Percentiles rank a stretch among this genome's conserved stretches.
Evolutionary conservation across 1,140 invertebrate species (phyloP).

Genomic region (Papilio dardanus): DNA sequence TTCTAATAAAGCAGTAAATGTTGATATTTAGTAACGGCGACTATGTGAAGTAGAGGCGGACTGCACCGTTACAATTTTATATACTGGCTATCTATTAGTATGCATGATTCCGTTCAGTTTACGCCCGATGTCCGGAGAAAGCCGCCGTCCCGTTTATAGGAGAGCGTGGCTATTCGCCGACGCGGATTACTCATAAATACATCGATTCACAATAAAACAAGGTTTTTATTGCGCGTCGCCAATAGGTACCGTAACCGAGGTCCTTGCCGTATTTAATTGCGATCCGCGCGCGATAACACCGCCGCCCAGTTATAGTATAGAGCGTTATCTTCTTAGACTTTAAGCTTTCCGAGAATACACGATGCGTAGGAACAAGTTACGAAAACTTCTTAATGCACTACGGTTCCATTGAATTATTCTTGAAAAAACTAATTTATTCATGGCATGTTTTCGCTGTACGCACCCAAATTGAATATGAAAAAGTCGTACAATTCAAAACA

Average conservation of each 20-base stretch:
- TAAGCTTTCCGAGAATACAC: conserved; percentile 47
- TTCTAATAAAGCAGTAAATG: conserved; percentile 75
- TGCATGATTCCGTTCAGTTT: conserved; percentile 69
- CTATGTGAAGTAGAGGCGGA: conserved; percentile 57
- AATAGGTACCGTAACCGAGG: conserved; percentile 55
- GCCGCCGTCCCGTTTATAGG: conserved; percentile 67
- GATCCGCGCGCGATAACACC: conserved; percentile 46
- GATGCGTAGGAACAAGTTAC: conserved; percentile 25
- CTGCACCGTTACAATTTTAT: conserved; percentile 77
- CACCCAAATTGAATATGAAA: conserved; percentile 30
- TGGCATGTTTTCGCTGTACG: background rate
- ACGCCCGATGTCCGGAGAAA: conserved; percentile 69
- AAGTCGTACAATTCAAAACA: conserved; percentile 22
- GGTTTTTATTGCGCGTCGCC: conserved; percentile 57
- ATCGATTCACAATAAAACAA: conserved; percentile 60
- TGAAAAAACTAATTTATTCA: conserved; percentile 26
- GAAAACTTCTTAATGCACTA: conserved; percentile 31
- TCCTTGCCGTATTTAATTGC: conserved; percentile 63
- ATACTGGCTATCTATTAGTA: conserved; percentile 72
- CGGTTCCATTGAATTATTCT: conserved; percentile 18
- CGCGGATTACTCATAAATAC: conserved; percentile 70
- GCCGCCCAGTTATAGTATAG: conserved; percentile 43
- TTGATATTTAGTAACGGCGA: conserved; percentile 70
- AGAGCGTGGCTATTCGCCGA: conserved; percentile 55
- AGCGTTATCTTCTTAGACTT: conserved; percentile 53